Evolutionary conservation across 1,140 invertebrate species (phyloP).

Genomic region (Lithobius niger): DNA sequence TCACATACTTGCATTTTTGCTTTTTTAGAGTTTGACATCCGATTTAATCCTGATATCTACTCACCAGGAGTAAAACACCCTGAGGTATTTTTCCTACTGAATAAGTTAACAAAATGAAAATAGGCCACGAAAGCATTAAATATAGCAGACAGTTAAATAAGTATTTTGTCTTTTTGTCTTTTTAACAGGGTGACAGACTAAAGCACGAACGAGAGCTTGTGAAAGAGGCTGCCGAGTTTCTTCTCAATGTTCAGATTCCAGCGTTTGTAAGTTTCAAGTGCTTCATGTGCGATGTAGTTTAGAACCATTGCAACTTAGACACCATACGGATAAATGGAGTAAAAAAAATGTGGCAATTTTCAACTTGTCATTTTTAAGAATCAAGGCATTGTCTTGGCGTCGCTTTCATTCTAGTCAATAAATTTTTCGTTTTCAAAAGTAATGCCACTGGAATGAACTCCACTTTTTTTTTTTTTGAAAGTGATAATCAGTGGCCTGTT

Average conservation of each 20-base stretch:
- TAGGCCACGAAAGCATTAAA: no score
- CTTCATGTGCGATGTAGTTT: slow-evolving; percentile 5
- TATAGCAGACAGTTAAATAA: not conserved
- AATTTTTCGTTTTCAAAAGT: no score
- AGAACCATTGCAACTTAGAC: slow-evolving; percentile 3
- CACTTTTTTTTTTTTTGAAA: no score
- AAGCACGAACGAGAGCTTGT: slow-evolving; percentile 75
- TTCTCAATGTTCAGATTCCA: slow-evolving; percentile 85
- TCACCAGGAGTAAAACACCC: slow-evolving; percentile 79
- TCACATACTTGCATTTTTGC: no score
- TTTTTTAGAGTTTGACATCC: slow-evolving; percentile 73
- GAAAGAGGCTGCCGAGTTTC: slow-evolving; percentile 87
- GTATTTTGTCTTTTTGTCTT: not conserved
- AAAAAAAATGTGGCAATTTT: no score
- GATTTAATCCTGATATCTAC: slow-evolving; percentile 97
- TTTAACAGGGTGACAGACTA: slow-evolving; percentile 43
- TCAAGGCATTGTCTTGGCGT: no score
- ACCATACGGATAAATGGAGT: no score
- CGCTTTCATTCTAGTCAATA: no score
- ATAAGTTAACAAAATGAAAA: no score
- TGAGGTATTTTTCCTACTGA: slow-evolving; percentile 30
- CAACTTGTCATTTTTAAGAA: no score
- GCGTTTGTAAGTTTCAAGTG: slow-evolving; percentile 55
- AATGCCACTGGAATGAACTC: no score
- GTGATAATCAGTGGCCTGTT: no score